Evolutionary conservation across 2,113 vertebrate species (phyloP).

Genomic region (Heterotilapia buettikoferi): DNA sequence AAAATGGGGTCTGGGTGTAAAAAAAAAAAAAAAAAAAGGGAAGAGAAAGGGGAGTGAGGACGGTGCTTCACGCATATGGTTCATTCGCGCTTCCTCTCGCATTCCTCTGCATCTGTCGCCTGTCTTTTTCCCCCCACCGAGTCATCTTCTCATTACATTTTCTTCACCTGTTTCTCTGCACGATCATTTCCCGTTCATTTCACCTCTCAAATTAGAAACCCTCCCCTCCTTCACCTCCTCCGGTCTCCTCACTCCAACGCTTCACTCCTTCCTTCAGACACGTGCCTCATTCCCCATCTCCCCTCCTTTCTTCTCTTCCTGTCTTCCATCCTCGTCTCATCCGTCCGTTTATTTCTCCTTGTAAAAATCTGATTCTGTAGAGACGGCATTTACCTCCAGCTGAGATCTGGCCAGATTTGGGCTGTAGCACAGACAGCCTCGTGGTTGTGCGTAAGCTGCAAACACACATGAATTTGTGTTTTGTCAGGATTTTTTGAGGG

Average conservation of each 20-base stretch:
- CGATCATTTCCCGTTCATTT: not conserved
- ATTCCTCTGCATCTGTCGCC: not conserved
- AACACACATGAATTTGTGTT: not conserved
- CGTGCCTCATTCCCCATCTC: not conserved
- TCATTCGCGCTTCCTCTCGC: not conserved
- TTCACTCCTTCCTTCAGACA: not conserved
- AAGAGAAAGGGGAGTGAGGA: not conserved
- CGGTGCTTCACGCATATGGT: not conserved
- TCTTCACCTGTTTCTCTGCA: not conserved
- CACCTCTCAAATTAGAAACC: constrained; percentile 8
- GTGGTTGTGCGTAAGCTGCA: not conserved
- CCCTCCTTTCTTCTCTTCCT: not conserved
- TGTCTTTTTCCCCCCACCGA: not conserved
- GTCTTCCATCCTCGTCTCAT: not conserved
- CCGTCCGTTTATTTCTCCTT: not conserved
- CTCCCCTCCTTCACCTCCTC: not conserved
- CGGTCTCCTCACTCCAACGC: not conserved
- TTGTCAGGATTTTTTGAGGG: not conserved
- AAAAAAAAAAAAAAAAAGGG: not conserved
- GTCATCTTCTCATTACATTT: not conserved
- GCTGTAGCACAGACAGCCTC: not conserved
- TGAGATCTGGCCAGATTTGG: constrained; percentile 31
- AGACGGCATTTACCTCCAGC: constrained; percentile 16
- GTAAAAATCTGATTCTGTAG: not conserved
- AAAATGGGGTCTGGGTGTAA: not conserved